Conservation (phyloP, 2,797 vertebrate genomes). For the Macroramphosus scolopax region DNA sequence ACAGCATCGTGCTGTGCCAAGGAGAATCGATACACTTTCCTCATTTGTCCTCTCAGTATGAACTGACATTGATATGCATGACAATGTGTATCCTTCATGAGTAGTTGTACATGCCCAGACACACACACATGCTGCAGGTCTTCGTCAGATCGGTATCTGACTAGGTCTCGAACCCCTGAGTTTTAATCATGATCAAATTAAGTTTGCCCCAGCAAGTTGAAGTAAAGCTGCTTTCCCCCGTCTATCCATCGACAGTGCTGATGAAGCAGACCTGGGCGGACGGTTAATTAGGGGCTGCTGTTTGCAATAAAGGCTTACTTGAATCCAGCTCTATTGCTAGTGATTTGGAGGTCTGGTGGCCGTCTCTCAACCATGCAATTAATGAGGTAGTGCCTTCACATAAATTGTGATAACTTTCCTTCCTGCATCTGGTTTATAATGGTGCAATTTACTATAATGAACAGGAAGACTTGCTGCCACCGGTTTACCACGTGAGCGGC, state of each 20-base stretch:
- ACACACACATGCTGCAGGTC: constrained; percentile 21
- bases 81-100: too few relatives aligned
- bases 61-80: too few relatives aligned
- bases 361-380: constrained; percentile 37
- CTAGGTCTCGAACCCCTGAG: constrained; percentile 57
- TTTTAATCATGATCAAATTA: constrained; percentile 71
- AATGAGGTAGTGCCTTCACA: constrained; percentile 33
- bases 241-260: too few relatives aligned
- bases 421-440: constrained; percentile 26
- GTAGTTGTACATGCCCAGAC: constrained; percentile 38
- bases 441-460: constrained; percentile 41
- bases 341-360: constrained; percentile 38
- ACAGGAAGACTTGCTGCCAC: constrained; percentile 17
- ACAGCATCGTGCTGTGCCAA: too few relatives aligned
- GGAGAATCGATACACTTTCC: too few relatives aligned
- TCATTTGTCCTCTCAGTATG: too few relatives aligned
- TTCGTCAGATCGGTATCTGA: constrained; percentile 66
- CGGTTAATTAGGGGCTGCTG: constrained; percentile 43
- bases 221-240: constrained; percentile 27
- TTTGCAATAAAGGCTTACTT: constrained; percentile 44
- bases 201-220: constrained; percentile 41
- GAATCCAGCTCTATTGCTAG: constrained; percentile 24
- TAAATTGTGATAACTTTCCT: constrained; percentile 18
- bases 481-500: constrained; percentile 42
- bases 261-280: constrained; percentile 26